A percentile compares a stretch with the other conserved stretches of the same genome.
Conservation (phyloP, 2,888 invertebrate genomes). For the Cecidostiba fungosa region DNA sequence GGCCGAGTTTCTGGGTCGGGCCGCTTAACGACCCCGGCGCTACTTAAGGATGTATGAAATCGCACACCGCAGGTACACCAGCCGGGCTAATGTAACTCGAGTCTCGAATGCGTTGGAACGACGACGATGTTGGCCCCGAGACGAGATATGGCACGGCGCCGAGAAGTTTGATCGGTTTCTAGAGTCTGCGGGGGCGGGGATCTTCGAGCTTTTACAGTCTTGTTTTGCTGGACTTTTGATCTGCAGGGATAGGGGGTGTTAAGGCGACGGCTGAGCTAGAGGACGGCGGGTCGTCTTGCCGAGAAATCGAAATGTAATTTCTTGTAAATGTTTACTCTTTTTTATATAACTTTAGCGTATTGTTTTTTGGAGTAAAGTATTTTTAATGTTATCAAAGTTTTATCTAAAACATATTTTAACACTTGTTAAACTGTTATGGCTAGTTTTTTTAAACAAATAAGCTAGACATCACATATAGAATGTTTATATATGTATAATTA, state of each 20-base stretch:
- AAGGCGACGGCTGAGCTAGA: too few species aligned
- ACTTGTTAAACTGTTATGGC: too few species aligned
- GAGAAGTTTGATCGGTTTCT: constrained; percentile 39
- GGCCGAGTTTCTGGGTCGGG: constrained; percentile 31
- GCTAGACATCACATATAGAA: too few species aligned
- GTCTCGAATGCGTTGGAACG: neutral
- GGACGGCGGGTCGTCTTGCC: too few species aligned
- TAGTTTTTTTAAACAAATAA: too few species aligned
- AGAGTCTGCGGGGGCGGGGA: neutral
- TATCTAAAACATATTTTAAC: too few species aligned
- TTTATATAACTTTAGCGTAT: too few species aligned
- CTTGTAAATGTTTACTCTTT: too few species aligned
- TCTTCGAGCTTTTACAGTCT: neutral
- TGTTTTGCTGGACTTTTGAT: neutral
- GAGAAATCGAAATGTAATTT: too few species aligned
- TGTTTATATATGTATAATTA: too few species aligned
- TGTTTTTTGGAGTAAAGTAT: too few species aligned
- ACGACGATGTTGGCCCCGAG: neutral
- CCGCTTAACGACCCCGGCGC: constrained; percentile 43
- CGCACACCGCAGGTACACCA: constrained; percentile 66
- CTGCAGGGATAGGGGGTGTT: neutral
- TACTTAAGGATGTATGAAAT: constrained; percentile 71
- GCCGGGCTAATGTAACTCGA: constrained; percentile 66
- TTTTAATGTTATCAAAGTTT: too few species aligned
- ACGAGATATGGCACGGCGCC: neutral